These are phyloP conservation scores for Hanleya hanleyi DNA, from an alignment of 2,888 invertebrate species.

Conservation along the genomic window DNA sequence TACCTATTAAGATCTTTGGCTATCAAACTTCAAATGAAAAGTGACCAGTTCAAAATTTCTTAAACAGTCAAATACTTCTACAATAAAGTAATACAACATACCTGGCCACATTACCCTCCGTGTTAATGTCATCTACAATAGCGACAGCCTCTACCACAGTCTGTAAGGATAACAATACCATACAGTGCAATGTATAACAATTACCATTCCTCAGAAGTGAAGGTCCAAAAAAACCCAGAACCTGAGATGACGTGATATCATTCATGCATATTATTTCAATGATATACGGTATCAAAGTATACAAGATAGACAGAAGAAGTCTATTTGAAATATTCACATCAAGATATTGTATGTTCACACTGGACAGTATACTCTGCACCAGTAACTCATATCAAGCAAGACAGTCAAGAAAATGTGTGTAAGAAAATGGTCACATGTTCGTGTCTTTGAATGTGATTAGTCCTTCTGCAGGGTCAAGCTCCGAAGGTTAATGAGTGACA, in stretches of 20 bases:
- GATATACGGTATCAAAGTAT: too few relatives aligned
- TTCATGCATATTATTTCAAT: neutral
- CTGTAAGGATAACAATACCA: conserved; percentile 63
- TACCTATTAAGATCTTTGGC: too few relatives aligned
- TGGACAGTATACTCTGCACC: too few relatives aligned
- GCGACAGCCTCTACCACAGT: conserved; percentile 84
- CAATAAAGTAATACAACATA: neutral
- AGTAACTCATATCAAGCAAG: too few relatives aligned
- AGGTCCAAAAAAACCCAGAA: neutral
- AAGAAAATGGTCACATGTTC: too few relatives aligned
- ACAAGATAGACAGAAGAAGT: too few relatives aligned
- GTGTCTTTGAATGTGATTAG: too few relatives aligned
- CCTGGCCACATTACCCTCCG: conserved; percentile 48
- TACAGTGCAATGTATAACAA: neutral
- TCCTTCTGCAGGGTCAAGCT: too few relatives aligned
- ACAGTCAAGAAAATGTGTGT: too few relatives aligned
- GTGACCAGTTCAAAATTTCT: neutral
- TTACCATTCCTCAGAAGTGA: neutral
- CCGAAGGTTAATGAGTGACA: too few relatives aligned
- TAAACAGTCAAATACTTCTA: neutral
- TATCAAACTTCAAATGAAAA: neutral
- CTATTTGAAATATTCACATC: too few relatives aligned
- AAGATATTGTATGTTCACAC: too few relatives aligned
- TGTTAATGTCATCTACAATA: conserved; percentile 75
- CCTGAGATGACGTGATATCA: neutral